Conservation (phyloP, 2,113 vertebrate species). For the Pluvialis apricaria region DNA sequence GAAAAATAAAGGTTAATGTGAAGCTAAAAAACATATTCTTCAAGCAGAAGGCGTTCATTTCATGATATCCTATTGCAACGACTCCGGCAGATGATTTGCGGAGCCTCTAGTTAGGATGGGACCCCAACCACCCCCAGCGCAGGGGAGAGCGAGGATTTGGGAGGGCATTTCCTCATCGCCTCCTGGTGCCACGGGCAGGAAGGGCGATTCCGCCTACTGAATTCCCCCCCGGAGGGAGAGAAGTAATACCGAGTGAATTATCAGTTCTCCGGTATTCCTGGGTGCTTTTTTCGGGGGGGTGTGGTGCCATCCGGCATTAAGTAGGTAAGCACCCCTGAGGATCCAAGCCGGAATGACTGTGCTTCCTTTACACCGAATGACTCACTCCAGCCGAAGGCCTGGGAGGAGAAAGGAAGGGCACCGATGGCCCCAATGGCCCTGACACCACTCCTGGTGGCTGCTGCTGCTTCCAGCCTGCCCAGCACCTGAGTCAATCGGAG, state of each 20-base stretch:
- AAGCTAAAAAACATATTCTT: slow-evolving; percentile 42
- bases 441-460: not conserved
- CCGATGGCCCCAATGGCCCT: not conserved
- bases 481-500: accelerated
- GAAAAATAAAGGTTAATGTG: slow-evolving; percentile 1
- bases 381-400: not conserved
- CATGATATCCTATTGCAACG: not conserved
- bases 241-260: not conserved
- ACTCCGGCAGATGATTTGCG: not conserved
- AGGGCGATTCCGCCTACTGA: not conserved
- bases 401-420: not conserved
- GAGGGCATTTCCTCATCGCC: not conserved
- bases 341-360: not conserved
- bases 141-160: accelerated
- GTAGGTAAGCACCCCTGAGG: not conserved
- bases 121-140: accelerated
- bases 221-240: not conserved
- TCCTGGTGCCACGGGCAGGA: not conserved
- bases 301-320: not conserved
- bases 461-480: not conserved
- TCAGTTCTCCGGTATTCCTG: not conserved
- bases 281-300: not conserved
- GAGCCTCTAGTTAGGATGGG: not conserved
- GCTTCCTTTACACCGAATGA: slow-evolving; percentile 2
- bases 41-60: slow-evolving; percentile 30